Evolutionary conservation across 2,888 invertebrate species (phyloP).

Genomic region (Yponomeuta malinellus): DNA sequence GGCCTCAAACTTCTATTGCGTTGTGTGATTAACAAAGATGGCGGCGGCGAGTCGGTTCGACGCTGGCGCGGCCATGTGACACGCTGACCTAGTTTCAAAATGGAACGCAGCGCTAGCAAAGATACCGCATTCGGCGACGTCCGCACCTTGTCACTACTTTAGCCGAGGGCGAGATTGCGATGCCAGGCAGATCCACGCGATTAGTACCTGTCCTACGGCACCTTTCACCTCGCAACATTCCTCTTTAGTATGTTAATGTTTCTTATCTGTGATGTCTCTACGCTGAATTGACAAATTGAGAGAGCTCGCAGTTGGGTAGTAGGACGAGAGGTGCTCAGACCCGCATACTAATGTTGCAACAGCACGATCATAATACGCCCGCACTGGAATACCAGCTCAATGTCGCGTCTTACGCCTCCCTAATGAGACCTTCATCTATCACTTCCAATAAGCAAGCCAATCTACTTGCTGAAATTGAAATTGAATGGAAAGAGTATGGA

Average conservation of each 20-base stretch:
- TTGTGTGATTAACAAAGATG: conserved; percentile 61
- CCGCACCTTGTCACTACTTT: conserved; percentile 22
- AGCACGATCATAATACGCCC: conserved; percentile 12
- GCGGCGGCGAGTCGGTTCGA: conserved; percentile 43
- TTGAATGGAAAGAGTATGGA: background rate
- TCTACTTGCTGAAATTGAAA: background rate
- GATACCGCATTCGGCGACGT: conserved; percentile 45
- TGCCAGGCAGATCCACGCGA: background rate
- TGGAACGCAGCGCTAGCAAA: conserved; percentile 67
- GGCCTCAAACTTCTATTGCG: conserved; percentile 18
- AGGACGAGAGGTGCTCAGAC: conserved; percentile 33
- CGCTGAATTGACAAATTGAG: conserved; percentile 4
- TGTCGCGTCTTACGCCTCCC: background rate
- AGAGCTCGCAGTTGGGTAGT: conserved; percentile 38
- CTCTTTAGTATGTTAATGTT: conserved; percentile 7
- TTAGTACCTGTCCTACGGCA: conserved; percentile 7
- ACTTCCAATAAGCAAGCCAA: background rate
- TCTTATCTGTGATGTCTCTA: background rate
- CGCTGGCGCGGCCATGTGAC: conserved; percentile 64
- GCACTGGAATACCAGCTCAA: background rate
- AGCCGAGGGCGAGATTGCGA: conserved; percentile 8
- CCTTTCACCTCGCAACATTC: background rate
- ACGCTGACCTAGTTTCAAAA: conserved; percentile 72
- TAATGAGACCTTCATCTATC: background rate
- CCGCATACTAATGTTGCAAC: conserved; percentile 52